These are phyloP conservation scores for Sorex fumeus DNA, from an alignment of 2,113 vertebrate species.

Conservation along the genomic window DNA sequence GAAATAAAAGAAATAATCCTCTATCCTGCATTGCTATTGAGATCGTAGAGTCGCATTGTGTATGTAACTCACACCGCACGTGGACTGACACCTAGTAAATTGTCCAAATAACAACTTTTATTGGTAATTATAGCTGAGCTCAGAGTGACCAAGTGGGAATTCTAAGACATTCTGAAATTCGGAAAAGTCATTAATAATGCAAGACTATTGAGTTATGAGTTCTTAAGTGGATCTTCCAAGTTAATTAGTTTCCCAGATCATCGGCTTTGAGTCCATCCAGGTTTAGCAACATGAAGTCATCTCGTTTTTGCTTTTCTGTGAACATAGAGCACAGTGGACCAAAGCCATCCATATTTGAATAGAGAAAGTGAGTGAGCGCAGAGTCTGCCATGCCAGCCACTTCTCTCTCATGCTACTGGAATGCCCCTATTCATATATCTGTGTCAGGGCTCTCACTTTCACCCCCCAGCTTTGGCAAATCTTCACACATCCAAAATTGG, in stretches of 20 bases:
- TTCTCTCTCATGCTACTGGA: not conserved
- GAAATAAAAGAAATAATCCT: not conserved
- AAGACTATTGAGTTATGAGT: conserved; percentile 68
- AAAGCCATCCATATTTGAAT: not conserved
- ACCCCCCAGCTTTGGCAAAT: not conserved
- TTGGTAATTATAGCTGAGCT: conserved; percentile 63
- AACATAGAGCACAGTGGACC: not conserved
- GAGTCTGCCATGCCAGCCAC: not conserved
- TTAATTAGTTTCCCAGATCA: conserved; percentile 69
- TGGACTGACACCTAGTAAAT: not conserved
- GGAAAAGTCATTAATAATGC: conserved; percentile 70
- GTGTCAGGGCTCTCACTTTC: not conserved
- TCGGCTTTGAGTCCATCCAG: conserved; percentile 60
- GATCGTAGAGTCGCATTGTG: not conserved
- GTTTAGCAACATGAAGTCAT: conserved; percentile 55
- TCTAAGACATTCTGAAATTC: conserved; percentile 62
- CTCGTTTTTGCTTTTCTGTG: conserved; percentile 44
- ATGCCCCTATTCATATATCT: not conserved
- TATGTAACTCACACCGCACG: not conserved
- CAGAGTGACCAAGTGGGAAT: conserved; percentile 54
- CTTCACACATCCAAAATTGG: not conserved
- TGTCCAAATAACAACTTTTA: conserved; percentile 2
- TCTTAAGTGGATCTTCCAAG: conserved; percentile 61
- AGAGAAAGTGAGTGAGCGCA: not conserved
- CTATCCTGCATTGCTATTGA: not conserved